A percentile compares a stretch with the other conserved stretches of the same genome.
phyloP scores from a whole-genome alignment of 2,888 invertebrate genomes.

The Nematopogon swammerdamellus region DNA sequence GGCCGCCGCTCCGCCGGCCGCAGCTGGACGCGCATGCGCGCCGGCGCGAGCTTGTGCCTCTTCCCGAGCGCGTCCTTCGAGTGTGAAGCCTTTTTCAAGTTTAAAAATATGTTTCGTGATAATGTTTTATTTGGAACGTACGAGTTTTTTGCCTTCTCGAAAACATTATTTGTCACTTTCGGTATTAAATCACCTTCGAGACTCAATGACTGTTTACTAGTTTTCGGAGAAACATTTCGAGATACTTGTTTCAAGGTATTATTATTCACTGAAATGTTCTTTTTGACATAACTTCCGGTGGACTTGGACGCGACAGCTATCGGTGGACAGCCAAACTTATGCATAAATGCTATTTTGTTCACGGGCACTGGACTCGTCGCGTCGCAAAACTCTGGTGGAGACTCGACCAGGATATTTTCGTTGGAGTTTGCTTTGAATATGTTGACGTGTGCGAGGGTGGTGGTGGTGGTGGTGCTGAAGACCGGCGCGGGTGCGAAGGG shows the following conservation, averaged over 20 bases:
- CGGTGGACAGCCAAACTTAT: constrained; percentile 46
- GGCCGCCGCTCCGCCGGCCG: constrained; percentile 43
- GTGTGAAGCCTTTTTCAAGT: constrained; percentile 39
- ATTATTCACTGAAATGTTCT: constrained; percentile 22
- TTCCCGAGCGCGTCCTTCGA: constrained; percentile 45
- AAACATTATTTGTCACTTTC: constrained; percentile 34
- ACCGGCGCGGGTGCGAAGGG: constrained; percentile 52
- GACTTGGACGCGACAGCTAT: constrained; percentile 28
- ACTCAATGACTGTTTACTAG: constrained; percentile 27
- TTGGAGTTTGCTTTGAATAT: constrained; percentile 47
- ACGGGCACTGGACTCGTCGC: constrained; percentile 33
- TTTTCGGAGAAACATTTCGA: constrained; percentile 33
- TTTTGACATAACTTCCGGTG: constrained; percentile 20
- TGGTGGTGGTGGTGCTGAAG: constrained; percentile 40
- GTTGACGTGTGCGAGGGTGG: constrained; percentile 26
- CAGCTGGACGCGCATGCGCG: constrained; percentile 46
- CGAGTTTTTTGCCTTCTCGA: constrained; percentile 43
- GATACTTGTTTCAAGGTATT: constrained; percentile 24
- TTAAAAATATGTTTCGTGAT: constrained; percentile 44
- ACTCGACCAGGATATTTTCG: constrained; percentile 40
- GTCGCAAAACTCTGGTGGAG: constrained; percentile 30
- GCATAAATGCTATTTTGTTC: constrained; percentile 39
- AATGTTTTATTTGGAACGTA: constrained; percentile 45
- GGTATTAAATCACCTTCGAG: constrained; percentile 30
- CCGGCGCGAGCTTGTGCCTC: constrained; percentile 52